Conservation (phyloP, 2,888 invertebrate genomes). For the Drosophila sordidapex region DNA sequence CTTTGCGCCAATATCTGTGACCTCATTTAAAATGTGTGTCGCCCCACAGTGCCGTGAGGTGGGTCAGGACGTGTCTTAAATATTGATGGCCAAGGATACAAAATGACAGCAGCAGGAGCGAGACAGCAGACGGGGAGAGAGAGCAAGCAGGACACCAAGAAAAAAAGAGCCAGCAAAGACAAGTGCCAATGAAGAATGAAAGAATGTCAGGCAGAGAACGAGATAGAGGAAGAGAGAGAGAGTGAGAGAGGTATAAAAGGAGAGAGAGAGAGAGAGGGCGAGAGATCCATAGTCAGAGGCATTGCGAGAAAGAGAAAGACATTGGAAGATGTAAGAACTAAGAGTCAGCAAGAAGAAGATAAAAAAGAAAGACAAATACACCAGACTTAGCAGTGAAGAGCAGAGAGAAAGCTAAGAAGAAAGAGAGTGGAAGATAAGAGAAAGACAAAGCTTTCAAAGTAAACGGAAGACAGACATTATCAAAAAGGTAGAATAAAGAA, state of each 20-base stretch:
- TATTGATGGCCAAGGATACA: constrained; percentile 35
- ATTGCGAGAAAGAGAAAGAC: not conserved
- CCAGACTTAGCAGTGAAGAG: not conserved
- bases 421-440: not conserved
- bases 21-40: constrained; percentile 79
- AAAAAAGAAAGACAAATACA: not conserved
- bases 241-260: not conserved
- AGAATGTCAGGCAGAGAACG: not conserved
- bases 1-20: constrained; percentile 76
- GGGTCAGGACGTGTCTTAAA: constrained; percentile 65
- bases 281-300: not conserved
- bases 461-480: not conserved
- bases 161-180: not conserved
- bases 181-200: not conserved
- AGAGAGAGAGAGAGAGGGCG: not conserved
- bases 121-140: not conserved
- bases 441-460: not conserved
- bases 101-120: not conserved
- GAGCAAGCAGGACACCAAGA: not conserved
- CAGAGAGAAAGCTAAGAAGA: not conserved
- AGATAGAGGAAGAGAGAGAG: not conserved
- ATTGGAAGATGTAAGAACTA: not conserved
- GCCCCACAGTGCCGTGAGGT: constrained; percentile 65
- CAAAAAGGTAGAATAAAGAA: not conserved
- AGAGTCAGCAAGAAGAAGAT: not conserved